Evolutionary conservation across 2,888 invertebrate genomes (phyloP).

Genomic region (Eupithecia exiguata): DNA sequence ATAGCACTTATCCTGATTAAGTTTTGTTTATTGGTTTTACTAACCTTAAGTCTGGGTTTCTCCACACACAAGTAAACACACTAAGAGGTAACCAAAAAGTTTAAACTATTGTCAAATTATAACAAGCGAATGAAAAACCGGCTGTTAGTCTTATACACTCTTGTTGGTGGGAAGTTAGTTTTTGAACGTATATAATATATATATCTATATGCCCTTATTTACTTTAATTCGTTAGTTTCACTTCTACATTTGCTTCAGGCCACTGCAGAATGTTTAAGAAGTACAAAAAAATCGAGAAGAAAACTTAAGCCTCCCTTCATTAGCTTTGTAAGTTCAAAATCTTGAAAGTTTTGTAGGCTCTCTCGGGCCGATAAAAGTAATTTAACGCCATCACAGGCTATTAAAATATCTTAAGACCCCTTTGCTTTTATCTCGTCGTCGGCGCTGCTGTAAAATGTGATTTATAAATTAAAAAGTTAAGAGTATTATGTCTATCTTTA

Average conservation of each 20-base stretch:
- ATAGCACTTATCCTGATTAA: too few relatives aligned
- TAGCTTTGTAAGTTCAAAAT: constrained; percentile 22
- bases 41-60: too few relatives aligned
- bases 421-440: constrained; percentile 5
- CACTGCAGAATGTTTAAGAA: not conserved
- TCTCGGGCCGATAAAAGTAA: constrained; percentile 22
- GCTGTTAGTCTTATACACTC: too few relatives aligned
- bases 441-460: not conserved
- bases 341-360: constrained; percentile 18
- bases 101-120: too few relatives aligned
- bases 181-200: too few relatives aligned
- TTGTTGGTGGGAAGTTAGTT: too few relatives aligned
- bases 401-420: constrained; percentile 13
- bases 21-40: too few relatives aligned
- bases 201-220: too few relatives aligned
- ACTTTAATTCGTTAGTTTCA: not conserved
- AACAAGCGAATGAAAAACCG: too few relatives aligned
- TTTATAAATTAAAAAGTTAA: not conserved
- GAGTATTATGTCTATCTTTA: not conserved
- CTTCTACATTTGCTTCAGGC: constrained; percentile 6
- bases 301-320: constrained; percentile 25
- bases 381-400: constrained; percentile 20
- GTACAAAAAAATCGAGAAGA: constrained; percentile 17
- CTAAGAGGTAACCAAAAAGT: too few relatives aligned
- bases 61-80: too few relatives aligned